phyloP scores from a whole-genome alignment of 2,113 vertebrate species.

The Dolichotis patagonum region DNA sequence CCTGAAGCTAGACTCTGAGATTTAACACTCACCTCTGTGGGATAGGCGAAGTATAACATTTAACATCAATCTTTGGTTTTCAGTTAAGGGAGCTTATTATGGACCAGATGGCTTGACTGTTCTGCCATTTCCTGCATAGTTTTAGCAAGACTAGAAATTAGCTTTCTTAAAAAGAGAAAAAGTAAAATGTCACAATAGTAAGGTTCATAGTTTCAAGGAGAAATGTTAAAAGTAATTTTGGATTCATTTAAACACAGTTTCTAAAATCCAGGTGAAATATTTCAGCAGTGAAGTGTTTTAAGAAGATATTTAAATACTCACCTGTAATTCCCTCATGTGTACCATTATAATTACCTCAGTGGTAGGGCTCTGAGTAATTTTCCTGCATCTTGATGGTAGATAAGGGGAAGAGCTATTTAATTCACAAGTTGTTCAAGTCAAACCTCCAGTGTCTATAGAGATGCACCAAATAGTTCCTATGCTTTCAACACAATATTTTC shows the following conservation, averaged over 20 bases:
- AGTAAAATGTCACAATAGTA: slow-evolving; percentile 70
- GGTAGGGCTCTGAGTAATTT: not conserved
- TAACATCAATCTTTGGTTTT: slow-evolving; percentile 77
- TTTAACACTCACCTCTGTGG: slow-evolving; percentile 69
- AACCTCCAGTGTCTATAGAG: not conserved
- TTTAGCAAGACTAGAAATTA: slow-evolving; percentile 72
- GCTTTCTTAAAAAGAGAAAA: slow-evolving; percentile 13
- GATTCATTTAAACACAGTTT: slow-evolving; percentile 64
- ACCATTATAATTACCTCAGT: not conserved
- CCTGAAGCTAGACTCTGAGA: slow-evolving; percentile 54
- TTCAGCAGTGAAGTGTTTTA: slow-evolving; percentile 57
- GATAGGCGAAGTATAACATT: slow-evolving; percentile 58
- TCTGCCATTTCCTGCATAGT: slow-evolving; percentile 75
- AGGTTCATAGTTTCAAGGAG: slow-evolving; percentile 40
- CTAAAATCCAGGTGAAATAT: slow-evolving; percentile 70
- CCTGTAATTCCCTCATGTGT: not conserved
- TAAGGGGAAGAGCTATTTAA: not conserved
- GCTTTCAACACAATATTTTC: not conserved
- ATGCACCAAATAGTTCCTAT: not conserved
- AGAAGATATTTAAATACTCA: slow-evolving; percentile 52
- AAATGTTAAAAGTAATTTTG: slow-evolving; percentile 73
- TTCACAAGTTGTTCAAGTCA: not conserved
- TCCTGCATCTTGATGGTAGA: not conserved
- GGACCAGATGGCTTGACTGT: slow-evolving; percentile 67
- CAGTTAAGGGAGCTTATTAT: slow-evolving; percentile 78